These are phyloP conservation scores for Conomelus anceps DNA, from an alignment of 2,888 invertebrate species.

Conservation along the genomic window DNA sequence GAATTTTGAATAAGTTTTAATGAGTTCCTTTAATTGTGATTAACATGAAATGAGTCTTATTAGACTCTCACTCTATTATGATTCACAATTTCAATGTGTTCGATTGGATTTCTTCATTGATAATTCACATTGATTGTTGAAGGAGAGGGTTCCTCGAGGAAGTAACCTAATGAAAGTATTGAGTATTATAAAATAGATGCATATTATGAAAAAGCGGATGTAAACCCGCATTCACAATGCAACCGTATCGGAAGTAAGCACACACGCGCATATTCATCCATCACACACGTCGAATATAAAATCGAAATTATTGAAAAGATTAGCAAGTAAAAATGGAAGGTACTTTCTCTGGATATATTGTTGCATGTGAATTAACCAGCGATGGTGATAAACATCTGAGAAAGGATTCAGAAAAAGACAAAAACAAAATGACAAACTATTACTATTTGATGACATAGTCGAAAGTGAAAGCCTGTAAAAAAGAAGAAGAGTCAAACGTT, in stretches of 20 bases:
- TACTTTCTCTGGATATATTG: background rate
- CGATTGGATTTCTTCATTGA: no score
- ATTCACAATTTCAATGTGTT: background rate
- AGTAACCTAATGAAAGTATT: no score
- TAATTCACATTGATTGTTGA: no score
- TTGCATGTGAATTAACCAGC: background rate
- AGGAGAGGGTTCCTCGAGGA: background rate
- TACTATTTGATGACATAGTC: background rate
- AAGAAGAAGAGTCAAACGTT: background rate
- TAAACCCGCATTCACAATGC: no score
- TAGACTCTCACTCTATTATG: no score
- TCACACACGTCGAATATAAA: background rate
- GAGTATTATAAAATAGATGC: background rate
- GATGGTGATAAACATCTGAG: background rate
- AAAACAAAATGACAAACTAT: background rate
- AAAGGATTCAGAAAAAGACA: background rate
- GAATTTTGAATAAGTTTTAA: no score
- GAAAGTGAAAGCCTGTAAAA: background rate
- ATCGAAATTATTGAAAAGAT: background rate
- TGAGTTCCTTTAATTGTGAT: background rate
- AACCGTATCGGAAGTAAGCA: background rate
- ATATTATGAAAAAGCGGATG: background rate
- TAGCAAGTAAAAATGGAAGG: background rate
- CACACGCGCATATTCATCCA: background rate
- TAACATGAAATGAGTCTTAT: no score